Evolutionary conservation across 2,797 vertebrate species (phyloP), one percentile per base, ranked within the genome.

Genomic region (Psittacula derbiana): DNA sequence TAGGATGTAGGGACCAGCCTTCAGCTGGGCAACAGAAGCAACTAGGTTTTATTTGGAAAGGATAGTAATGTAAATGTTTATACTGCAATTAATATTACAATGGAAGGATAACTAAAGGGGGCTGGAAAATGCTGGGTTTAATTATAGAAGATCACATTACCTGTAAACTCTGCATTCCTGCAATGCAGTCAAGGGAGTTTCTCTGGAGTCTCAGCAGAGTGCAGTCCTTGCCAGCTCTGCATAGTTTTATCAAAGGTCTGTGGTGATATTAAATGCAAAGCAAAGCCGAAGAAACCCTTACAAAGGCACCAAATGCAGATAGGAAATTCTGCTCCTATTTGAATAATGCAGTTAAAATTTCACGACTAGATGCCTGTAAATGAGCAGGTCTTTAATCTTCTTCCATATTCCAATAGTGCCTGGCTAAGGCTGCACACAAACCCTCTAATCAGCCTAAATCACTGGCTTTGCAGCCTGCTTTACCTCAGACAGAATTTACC

Each of bases 171-270:
- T 80, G 88, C 62, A 4, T 96, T 94, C 95, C 96, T 97, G 97
- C 95, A 97, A 74, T 97, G 96, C 96, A 85, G 96, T 97, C 82
- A 86, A 73, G 83, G 70, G 92, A 76, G 95, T 93, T 96, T 95
- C 94, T 94, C 65, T 53, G 91, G 86, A 95, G 91, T 84, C 85
- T 92, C 49, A 33, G 91, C 87, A 89, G 89, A 90, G 91, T 30
- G 80, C 80, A 82, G 90, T 72, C 88, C 88, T 80, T 92, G 88
- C 96, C 97, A 88, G 85, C 57, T 52, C 88, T 93, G 92, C 58
- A 40, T 74, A 88, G 85, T 76, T 93, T 58, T 23, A 8, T 88
- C 50, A 61, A 49, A 81, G 84, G 67, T 62, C 69, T 72, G 46
- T 82, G 53, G 21, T 62, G 49, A 40, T 62, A 28, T 2, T 79